A percentile compares a stretch with the other conserved stretches of the same genome.
phyloP scores from a whole-genome alignment of 2,113 vertebrate species.

The Pollimyrus isidori region DNA sequence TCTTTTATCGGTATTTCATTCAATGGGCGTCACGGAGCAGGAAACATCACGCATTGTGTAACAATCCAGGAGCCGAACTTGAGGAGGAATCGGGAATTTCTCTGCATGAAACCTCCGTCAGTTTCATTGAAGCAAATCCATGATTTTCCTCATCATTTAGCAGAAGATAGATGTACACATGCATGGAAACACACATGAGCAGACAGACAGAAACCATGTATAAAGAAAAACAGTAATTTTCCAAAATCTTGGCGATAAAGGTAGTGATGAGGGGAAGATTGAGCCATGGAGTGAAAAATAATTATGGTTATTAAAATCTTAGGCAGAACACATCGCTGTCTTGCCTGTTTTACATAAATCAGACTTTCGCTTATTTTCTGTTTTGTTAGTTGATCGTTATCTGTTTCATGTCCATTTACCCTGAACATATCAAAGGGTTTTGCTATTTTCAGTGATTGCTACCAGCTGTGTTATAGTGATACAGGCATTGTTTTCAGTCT shows the following conservation, averaged over 20 bases:
- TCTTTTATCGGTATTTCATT: neutral
- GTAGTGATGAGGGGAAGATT: constrained; percentile 13
- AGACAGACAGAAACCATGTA: constrained; percentile 16
- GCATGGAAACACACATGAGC: neutral
- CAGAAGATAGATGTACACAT: neutral
- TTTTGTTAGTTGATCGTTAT: neutral
- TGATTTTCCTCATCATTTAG: constrained; percentile 21
- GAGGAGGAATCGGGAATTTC: neutral
- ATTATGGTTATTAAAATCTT: constrained; percentile 36
- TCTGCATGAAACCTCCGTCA: neutral
- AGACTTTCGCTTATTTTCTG: neutral
- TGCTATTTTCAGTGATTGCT: neutral
- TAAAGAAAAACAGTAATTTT: constrained; percentile 25
- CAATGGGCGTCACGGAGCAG: neutral
- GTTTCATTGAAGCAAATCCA: neutral
- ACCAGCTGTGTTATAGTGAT: neutral
- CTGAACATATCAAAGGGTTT: neutral
- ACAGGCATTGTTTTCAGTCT: neutral
- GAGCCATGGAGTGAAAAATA: constrained; percentile 35
- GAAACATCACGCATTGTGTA: neutral
- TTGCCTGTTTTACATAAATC: neutral
- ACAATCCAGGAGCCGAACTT: neutral
- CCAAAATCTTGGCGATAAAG: constrained; percentile 37
- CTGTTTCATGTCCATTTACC: neutral
- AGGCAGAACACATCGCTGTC: neutral